Conservation (phyloP, 1,140 invertebrate species). For the Diploscapter pachys region DNA sequence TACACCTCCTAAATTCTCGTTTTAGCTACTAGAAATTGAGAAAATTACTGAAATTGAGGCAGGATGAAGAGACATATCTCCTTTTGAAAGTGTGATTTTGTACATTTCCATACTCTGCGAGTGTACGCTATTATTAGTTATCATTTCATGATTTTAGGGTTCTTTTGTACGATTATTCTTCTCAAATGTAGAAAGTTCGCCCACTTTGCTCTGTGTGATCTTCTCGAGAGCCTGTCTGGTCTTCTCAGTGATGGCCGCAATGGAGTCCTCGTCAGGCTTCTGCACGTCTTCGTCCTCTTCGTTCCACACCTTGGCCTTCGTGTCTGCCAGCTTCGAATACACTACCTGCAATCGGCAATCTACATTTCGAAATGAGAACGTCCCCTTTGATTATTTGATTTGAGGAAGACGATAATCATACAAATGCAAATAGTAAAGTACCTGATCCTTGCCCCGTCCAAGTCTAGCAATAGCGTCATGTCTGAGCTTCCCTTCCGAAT, state of each 20-base stretch:
- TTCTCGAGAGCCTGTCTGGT: constrained; percentile 56
- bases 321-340: constrained; percentile 88
- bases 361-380: not conserved
- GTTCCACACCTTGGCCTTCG: constrained; percentile 75
- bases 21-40: constrained; percentile 20
- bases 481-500: constrained; percentile 82
- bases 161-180: constrained; percentile 15
- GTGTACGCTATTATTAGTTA: not conserved
- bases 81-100: too few species aligned
- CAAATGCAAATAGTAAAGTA: constrained; percentile 54
- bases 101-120: not conserved
- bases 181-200: constrained; percentile 21
- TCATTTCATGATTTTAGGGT: not conserved
- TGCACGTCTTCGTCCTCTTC: constrained; percentile 84
- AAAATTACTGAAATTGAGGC: constrained; percentile 20
- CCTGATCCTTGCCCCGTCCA: constrained; percentile 91
- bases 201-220: constrained; percentile 51
- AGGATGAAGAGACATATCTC: not conserved
- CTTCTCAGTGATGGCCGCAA: constrained; percentile 78
- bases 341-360: constrained; percentile 70
- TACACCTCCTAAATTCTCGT: too few species aligned
- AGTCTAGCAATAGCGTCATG: constrained; percentile 92
- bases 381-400: not conserved
- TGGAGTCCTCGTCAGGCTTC: constrained; percentile 75
- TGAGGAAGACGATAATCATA: not conserved